These are phyloP conservation scores for Pampusana beccarii DNA, from an alignment of 2,113 vertebrate species.

Conservation along the genomic window DNA sequence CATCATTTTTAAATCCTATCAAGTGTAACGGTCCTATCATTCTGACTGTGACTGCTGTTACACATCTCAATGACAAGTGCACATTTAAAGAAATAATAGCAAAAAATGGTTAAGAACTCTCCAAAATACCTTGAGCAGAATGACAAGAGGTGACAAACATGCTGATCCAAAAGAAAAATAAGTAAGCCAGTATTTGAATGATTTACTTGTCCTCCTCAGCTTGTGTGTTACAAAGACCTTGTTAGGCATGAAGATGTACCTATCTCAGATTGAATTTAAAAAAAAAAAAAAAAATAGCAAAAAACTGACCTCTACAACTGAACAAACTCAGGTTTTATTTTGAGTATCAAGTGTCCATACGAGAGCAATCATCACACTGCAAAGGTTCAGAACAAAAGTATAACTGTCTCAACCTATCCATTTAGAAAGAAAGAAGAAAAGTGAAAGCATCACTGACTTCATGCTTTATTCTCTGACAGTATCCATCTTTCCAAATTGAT, in stretches of 20 bases:
- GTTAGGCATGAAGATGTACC: background rate
- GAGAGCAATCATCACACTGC: conserved; percentile 63
- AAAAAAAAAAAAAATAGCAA: background rate
- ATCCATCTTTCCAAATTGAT: conserved; percentile 91
- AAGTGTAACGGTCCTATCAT: conserved; percentile 36
- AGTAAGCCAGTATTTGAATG: conserved; percentile 10
- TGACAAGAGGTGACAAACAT: background rate
- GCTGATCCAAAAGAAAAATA: background rate
- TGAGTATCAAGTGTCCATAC: conserved; percentile 53
- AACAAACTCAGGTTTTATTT: conserved; percentile 48
- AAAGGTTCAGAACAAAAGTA: conserved; percentile 73
- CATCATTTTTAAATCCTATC: conserved; percentile 64
- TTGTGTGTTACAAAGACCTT: background rate
- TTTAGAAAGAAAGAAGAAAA: conserved; percentile 79
- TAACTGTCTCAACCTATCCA: conserved; percentile 77
- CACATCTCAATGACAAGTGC: conserved; percentile 35
- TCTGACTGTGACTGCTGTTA: conserved; percentile 40
- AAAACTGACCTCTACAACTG: conserved; percentile 46
- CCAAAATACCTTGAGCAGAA: background rate
- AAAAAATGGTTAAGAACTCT: conserved; percentile 7
- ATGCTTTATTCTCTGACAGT: conserved; percentile 83
- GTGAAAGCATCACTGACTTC: conserved; percentile 75
- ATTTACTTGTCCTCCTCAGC: background rate
- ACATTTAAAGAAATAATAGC: conserved; percentile 34
- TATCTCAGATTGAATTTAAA: background rate